These are phyloP conservation scores for Bombus ignitus DNA, from an alignment of 1,140 invertebrate genomes.

Conservation along the genomic window DNA sequence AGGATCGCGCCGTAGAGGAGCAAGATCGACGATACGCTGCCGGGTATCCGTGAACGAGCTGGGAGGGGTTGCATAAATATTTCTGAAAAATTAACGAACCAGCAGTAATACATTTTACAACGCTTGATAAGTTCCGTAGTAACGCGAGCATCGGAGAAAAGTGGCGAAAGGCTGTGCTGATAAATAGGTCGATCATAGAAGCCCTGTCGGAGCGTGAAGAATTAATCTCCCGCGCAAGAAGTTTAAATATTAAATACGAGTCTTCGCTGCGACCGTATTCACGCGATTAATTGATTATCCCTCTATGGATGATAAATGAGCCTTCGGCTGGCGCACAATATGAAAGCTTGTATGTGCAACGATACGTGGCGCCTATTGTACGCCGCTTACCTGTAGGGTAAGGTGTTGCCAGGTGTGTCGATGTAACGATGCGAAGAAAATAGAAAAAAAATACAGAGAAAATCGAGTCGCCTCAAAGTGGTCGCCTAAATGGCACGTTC, in stretches of 20 bases:
- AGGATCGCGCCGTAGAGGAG: neutral
- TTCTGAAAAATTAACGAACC: conserved; percentile 46
- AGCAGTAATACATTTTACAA: conserved; percentile 24
- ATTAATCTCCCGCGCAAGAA: conserved; percentile 41
- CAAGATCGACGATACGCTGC: conserved; percentile 5
- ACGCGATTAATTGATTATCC: conserved; percentile 55
- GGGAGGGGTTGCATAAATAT: conserved; percentile 45
- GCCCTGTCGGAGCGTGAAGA: conserved; percentile 13
- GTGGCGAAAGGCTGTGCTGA: conserved; percentile 2
- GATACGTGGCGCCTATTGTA: neutral
- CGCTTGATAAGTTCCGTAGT: conserved; percentile 30
- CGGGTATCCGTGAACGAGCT: neutral
- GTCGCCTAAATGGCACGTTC: conserved; percentile 54
- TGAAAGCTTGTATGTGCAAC: neutral
- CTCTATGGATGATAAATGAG: conserved; percentile 44
- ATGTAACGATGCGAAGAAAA: conserved; percentile 9
- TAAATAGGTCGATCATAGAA: conserved; percentile 46
- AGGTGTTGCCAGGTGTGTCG: neutral
- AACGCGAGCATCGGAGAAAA: neutral
- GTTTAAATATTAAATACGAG: conserved; percentile 42
- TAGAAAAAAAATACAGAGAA: conserved; percentile 18
- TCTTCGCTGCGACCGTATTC: neutral
- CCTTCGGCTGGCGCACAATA: neutral
- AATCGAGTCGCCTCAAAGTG: conserved; percentile 47
- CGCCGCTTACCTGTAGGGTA: neutral